Base-by-base conservation (phyloP, 1,140 invertebrate genomes). In the Belonocnema kinseyi region DNA sequence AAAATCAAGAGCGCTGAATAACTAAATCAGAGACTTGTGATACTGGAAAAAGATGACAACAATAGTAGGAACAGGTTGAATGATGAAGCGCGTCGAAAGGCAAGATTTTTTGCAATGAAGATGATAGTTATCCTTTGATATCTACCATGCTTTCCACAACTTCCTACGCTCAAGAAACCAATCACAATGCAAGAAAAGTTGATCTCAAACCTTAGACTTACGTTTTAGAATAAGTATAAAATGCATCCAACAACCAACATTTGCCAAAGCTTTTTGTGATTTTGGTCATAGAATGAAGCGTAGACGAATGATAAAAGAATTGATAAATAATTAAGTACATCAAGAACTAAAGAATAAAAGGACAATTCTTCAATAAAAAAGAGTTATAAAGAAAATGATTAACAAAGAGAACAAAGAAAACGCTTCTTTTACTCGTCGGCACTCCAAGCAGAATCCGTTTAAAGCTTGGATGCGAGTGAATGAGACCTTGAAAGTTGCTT, bases 71-170 rank as follows among this genome's bases (percentile, higher is more conserved):
- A 26, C 8, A 14, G 40, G 26, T 66, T 66, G 26, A 66, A 21
- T 40, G 58, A 66, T 33, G 58, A 66, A 66, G 58, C 21, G 58
- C 21, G 21, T 66, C 40, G 40, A 56, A 66, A 66, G 58, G 40
- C 26, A 66, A 16, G n/a, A 61, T 40, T 11, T 61, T 66, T 40
- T 40, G 61, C 33, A 66, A 40, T 66, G 26, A 46, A 66, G 61
- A 66, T 66, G 33, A 66, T 66, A 46, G 61, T 66, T 66, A 66
- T 66, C 61, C 2, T 66, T 40, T 5, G 61, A 53, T 71, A 76
- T 66, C 75, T 82, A 77, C 72, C 81, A 83, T 83, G 81, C 81
- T 79, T 74, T 73, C 75, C 77, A 80, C 70, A 40, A 66, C 26
- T 72, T 73, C 26, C 56, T 75, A 82, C 75, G 53, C 26, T 73